phyloP scores from a whole-genome alignment of 2,113 vertebrate species.

The Protomyctophum bolini region DNA sequence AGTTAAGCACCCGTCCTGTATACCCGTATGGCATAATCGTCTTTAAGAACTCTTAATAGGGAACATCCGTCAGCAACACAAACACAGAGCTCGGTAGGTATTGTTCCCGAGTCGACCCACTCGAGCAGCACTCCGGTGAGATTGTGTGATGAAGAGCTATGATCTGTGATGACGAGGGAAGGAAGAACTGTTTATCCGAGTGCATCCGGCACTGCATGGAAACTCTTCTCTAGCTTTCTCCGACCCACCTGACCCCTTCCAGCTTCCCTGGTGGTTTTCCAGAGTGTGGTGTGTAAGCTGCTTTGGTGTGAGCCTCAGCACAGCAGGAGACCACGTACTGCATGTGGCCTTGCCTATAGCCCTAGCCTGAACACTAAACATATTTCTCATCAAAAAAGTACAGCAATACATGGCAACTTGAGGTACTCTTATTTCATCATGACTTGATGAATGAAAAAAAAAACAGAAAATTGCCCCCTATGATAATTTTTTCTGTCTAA shows the following conservation, averaged over 20 bases:
- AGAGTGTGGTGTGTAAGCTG: constrained; percentile 9
- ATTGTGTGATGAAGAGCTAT: neutral
- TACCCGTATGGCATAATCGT: constrained; percentile 50
- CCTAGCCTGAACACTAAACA: too few relatives aligned
- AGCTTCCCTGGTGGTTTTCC: too few relatives aligned
- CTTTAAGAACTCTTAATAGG: constrained; percentile 37
- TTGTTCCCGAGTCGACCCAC: neutral
- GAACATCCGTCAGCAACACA: constrained; percentile 20
- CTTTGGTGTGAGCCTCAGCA: constrained; percentile 5
- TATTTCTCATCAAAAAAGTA: too few relatives aligned
- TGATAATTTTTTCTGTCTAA: too few relatives aligned
- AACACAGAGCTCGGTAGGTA: neutral
- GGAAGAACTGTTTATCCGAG: constrained; percentile 9
- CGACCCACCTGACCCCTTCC: neutral
- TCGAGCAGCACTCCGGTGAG: neutral
- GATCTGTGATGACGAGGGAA: neutral
- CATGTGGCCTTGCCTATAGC: too few relatives aligned
- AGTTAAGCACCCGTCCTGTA: constrained; percentile 40
- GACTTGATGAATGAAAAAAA: too few relatives aligned
- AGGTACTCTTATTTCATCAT: too few relatives aligned
- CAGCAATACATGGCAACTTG: too few relatives aligned
- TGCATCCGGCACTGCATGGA: neutral
- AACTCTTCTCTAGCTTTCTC: constrained; percentile 38
- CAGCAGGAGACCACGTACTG: neutral
- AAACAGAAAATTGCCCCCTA: too few relatives aligned